phyloP scores from a whole-genome alignment of 1,140 invertebrate genomes.

The Conus betulinus region DNA sequence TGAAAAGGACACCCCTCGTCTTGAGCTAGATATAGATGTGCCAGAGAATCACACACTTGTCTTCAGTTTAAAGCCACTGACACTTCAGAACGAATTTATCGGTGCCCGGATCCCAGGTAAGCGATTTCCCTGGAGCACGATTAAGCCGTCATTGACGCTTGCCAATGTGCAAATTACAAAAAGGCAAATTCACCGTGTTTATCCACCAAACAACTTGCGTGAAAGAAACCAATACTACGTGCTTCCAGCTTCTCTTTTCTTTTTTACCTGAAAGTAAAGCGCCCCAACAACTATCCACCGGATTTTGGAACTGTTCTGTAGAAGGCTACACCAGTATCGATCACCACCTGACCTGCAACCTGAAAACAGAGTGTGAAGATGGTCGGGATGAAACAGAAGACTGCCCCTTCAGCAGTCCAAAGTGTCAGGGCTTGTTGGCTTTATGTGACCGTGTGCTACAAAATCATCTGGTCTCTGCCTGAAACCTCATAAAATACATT shows the following conservation, averaged over 20 bases:
- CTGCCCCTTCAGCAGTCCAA: constrained; percentile 21
- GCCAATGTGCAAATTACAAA: background rate
- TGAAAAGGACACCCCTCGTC: too few relatives aligned
- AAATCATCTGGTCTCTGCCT: too few relatives aligned
- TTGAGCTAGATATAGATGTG: background rate
- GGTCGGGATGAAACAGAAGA: background rate
- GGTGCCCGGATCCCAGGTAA: too few relatives aligned
- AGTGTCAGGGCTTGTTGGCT: background rate
- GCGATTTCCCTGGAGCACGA: too few relatives aligned
- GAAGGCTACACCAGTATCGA: background rate
- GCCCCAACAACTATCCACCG: background rate
- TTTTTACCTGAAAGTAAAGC: too few relatives aligned
- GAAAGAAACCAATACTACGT: background rate
- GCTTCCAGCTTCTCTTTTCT: background rate
- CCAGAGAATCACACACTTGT: background rate
- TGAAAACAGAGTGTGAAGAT: constrained; percentile 14
- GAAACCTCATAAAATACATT: too few relatives aligned
- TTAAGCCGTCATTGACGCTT: too few relatives aligned
- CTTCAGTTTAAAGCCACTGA: background rate
- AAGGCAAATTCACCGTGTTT: background rate
- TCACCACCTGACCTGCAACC: constrained; percentile 4
- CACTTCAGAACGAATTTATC: too few relatives aligned
- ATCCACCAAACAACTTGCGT: background rate
- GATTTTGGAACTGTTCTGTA: background rate
- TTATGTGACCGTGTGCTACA: background rate